These are phyloP conservation scores for Cydia amplana DNA, from an alignment of 1,140 invertebrate genomes.

Conservation along the genomic window DNA sequence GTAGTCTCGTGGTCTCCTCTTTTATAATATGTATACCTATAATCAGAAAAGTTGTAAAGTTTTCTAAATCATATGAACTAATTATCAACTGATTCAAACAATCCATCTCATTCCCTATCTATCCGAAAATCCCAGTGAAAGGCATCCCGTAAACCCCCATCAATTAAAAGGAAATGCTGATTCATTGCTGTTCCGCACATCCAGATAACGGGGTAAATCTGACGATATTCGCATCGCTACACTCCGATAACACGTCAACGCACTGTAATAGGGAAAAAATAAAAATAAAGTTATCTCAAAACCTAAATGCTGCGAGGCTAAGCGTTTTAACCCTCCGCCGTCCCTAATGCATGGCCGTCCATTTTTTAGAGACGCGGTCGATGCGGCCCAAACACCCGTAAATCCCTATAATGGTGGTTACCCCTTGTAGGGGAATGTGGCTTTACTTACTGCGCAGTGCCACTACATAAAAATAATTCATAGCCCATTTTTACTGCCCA, in stretches of 20 bases:
- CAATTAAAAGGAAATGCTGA: constrained; percentile 7
- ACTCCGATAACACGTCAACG: constrained; percentile 22
- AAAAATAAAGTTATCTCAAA: constrained; percentile 47
- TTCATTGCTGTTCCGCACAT: constrained; percentile 4
- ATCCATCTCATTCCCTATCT: neutral
- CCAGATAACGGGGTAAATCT: constrained; percentile 18
- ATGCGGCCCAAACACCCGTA: constrained; percentile 53
- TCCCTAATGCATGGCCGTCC: constrained; percentile 52
- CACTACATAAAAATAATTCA: constrained; percentile 34
- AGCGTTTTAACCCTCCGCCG: constrained; percentile 48
- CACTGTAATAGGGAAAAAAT: constrained; percentile 39
- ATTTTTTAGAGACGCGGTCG: constrained; percentile 50
- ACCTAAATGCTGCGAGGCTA: constrained; percentile 42
- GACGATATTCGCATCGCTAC: neutral
- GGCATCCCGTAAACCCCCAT: neutral
- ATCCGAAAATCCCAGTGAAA: neutral
- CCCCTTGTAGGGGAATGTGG: constrained; percentile 37
- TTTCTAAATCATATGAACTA: too few relatives aligned
- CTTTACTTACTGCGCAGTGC: constrained; percentile 34
- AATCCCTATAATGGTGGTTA: constrained; percentile 50
- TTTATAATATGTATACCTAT: too few relatives aligned
- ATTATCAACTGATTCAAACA: neutral
- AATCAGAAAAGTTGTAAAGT: too few relatives aligned
- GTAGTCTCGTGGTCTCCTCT: too few relatives aligned
- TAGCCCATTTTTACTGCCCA: constrained; percentile 32